phyloP scores from a whole-genome alignment of 1,140 invertebrate species.

The Ceratosolen fusciceps region DNA sequence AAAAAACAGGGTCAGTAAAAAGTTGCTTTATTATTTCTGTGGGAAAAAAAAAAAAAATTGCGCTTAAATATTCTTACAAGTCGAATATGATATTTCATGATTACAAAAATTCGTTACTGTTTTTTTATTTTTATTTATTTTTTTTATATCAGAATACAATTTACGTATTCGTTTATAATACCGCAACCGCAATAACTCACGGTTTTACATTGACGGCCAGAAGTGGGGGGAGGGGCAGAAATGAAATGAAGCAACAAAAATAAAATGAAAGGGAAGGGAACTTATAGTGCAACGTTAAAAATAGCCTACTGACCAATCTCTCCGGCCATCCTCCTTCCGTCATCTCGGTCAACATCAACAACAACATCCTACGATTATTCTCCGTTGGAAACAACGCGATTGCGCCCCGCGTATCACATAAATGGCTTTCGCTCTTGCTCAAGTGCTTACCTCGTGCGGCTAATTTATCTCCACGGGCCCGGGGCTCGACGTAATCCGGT shows the following conservation, averaged over 20 bases:
- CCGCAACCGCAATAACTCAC: too few relatives aligned
- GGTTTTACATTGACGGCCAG: too few relatives aligned
- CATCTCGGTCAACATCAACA: too few relatives aligned
- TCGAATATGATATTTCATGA: too few relatives aligned
- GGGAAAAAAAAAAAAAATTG: background rate
- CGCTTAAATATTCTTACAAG: too few relatives aligned
- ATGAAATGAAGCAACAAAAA: background rate
- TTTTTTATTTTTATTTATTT: background rate
- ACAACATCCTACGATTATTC: too few relatives aligned
- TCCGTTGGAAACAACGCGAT: conserved; percentile 6
- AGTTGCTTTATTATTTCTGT: background rate
- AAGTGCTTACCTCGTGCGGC: conserved; percentile 37
- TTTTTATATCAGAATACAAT: background rate
- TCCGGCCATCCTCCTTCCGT: background rate
- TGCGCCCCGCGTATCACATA: background rate
- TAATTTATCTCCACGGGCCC: conserved; percentile 26
- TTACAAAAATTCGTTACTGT: background rate
- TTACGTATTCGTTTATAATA: background rate
- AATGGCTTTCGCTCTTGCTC: conserved; percentile 38
- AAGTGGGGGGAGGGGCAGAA: background rate
- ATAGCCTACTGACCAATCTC: conserved; percentile 12
- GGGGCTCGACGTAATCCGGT: background rate
- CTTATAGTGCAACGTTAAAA: conserved; percentile 23
- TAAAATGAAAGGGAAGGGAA: background rate
- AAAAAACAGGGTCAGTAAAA: background rate